Base-by-base conservation (phyloP, 2,797 vertebrate species). In the Steatocranus sp. region DNA sequence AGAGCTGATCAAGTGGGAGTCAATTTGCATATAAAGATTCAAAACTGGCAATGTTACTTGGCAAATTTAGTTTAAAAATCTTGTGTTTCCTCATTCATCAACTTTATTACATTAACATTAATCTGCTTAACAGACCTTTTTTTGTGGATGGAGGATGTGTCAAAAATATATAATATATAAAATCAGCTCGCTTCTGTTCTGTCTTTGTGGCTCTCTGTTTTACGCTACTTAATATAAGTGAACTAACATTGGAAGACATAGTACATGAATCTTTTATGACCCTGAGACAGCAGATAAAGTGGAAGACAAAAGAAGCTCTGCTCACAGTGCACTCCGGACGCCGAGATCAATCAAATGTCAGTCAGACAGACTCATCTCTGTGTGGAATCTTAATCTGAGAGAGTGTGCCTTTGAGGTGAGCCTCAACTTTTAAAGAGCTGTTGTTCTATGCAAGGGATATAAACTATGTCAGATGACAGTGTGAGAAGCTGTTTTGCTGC, bases 211-310 rank as follows among this genome's bases (percentile, higher is more conserved):
- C 53, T 76, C 58, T 86, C 66, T 75, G 84, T 78, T 53, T 79
- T 75, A 86, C 87, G 77, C 77, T 76, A 82, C 86, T 92, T 94
- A 89, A 92, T 91, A 91, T 91, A 94, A 91, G 93, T 93, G 88
- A 92, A 92, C 90, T 91, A 93, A 93, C 85, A 93, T 73, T 85
- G 86, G 86, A 89, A 86, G 88, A 78, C 86, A 88, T 76, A 63
- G 86, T 38, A 15, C 91, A 95, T 95, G 91, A 95, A 96, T 96
- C 84, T 95, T 96, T 95, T 90, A 95, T 96, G 89, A 93, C 90
- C 90, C 90, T 76, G 81, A 83, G 89, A 91, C 82, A 76, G 90
- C 83, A 84, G 91, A 90, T 82, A 93, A 93, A 95, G 93, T 86
- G 87, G 90, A 91, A 95, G 86, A 94, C 86, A 95, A 95, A 93